These are phyloP conservation scores for Thyatira batis DNA, from an alignment of 2,888 invertebrate species.

Conservation along the genomic window DNA sequence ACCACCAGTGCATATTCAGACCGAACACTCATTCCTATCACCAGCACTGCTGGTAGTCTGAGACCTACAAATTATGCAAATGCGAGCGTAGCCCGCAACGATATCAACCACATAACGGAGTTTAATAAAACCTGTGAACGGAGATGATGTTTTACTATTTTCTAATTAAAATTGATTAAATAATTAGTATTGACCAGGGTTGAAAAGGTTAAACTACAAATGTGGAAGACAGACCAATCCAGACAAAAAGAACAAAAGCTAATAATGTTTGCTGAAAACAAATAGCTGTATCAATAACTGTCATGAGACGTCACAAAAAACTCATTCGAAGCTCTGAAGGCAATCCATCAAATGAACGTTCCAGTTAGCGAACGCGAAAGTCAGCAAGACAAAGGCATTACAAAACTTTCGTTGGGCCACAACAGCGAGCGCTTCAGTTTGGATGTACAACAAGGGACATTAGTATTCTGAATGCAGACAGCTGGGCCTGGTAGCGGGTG, in stretches of 20 bases:
- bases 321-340: slow-evolving; percentile 31
- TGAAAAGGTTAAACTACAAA: slow-evolving; percentile 19
- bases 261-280: slow-evolving; percentile 16
- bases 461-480: slow-evolving; percentile 69
- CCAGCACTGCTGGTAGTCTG: slow-evolving; percentile 22
- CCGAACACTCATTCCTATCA: slow-evolving; percentile 39
- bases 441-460: slow-evolving; percentile 62
- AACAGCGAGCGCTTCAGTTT: slow-evolving; percentile 52
- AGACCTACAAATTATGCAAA: slow-evolving; percentile 38
- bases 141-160: too few species aligned
- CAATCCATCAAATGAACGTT: slow-evolving; percentile 56
- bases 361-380: slow-evolving; percentile 69
- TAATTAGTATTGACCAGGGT: slow-evolving; percentile 14
- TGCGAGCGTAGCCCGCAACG: slow-evolving; percentile 25
- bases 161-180: slow-evolving; percentile 23
- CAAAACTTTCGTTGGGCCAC: slow-evolving; percentile 70
- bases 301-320: slow-evolving; percentile 31
- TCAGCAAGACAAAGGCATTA: slow-evolving; percentile 71
- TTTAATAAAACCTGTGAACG: slow-evolving; percentile 19
- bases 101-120: slow-evolving; percentile 28
- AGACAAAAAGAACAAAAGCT: background rate
- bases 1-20: slow-evolving; percentile 43
- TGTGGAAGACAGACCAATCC: slow-evolving; percentile 28
- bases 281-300: slow-evolving; percentile 28
- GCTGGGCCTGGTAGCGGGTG: slow-evolving; percentile 62